Percentiles rank a stretch among this genome's conserved stretches.
Evolutionary conservation across 1,140 invertebrate species (phyloP).

Genomic region (Drosophila albomicans): DNA sequence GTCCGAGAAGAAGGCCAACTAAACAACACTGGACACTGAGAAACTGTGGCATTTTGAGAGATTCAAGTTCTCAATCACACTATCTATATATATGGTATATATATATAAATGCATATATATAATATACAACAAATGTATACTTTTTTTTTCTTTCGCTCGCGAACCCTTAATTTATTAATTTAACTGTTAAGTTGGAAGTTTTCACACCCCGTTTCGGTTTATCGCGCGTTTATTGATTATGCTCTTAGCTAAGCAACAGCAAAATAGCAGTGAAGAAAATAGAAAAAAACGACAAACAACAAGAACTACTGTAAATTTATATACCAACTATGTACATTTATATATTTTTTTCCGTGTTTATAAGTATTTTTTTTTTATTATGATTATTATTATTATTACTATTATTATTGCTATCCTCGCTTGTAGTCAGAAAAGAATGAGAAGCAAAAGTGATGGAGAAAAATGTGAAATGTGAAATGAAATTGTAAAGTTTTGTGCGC

Average conservation of each 20-base stretch:
- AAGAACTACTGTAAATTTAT: constrained; percentile 39
- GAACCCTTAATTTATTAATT: constrained; percentile 44
- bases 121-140: background rate
- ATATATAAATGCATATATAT: constrained; percentile 28
- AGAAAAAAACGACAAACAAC: constrained; percentile 1
- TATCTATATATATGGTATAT: constrained; percentile 27
- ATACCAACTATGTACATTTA: constrained; percentile 49
- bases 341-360: constrained; percentile 35
- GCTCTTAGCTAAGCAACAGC: constrained; percentile 12
- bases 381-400: constrained; percentile 28
- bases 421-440: constrained; percentile 33
- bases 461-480: constrained; percentile 32
- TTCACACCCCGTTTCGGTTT: constrained; percentile 15
- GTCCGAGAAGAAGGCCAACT: constrained; percentile 66
- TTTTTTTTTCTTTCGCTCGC: constrained; percentile 19
- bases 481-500: constrained; percentile 49
- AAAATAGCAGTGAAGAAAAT: constrained; percentile 1
- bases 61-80: constrained; percentile 10
- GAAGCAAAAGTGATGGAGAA: constrained; percentile 17
- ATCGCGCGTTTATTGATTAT: constrained; percentile 30
- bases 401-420: constrained; percentile 24
- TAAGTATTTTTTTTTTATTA: constrained; percentile 35
- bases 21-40: constrained; percentile 20
- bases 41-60: constrained; percentile 24
- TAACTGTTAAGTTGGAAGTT: constrained; percentile 28